Conservation (phyloP, 2,797 vertebrate genomes). For the Diplodus sargus region DNA sequence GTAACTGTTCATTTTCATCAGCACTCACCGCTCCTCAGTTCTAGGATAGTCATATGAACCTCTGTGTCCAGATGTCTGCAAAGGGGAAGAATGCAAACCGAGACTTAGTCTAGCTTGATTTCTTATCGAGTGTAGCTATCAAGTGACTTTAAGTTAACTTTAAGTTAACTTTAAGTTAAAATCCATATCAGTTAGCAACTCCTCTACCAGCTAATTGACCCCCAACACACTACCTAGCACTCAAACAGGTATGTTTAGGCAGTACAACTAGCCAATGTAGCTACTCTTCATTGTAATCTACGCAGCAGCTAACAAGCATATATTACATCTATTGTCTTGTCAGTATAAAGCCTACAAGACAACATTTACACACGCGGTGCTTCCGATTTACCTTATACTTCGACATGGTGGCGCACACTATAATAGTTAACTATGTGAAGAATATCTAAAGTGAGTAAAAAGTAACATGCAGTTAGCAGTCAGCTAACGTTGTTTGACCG, state of each 20-base stretch:
- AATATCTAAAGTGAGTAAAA: not conserved
- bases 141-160: not conserved
- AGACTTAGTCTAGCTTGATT: too few relatives aligned
- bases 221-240: not conserved
- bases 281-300: not conserved
- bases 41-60: slow-evolving; percentile 61
- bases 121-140: too few relatives aligned
- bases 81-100: slow-evolving; percentile 20
- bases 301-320: not conserved
- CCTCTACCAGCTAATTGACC: not conserved
- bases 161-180: not conserved
- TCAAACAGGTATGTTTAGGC: not conserved
- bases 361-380: not conserved
- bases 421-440: not conserved
- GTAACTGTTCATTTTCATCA: not conserved
- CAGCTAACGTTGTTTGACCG: slow-evolving; percentile 19
- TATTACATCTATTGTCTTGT: not conserved
- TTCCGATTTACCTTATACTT: slow-evolving; percentile 71
- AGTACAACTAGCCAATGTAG: not conserved
- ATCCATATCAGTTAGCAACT: too few relatives aligned
- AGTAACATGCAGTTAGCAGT: not conserved
- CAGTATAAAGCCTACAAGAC: not conserved
- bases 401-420: slow-evolving; percentile 62
- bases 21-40: slow-evolving; percentile 79
- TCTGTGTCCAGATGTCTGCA: slow-evolving; percentile 76